Base-by-base conservation (phyloP, 1,140 invertebrate species). In the Drosophila gunungcola region DNA sequence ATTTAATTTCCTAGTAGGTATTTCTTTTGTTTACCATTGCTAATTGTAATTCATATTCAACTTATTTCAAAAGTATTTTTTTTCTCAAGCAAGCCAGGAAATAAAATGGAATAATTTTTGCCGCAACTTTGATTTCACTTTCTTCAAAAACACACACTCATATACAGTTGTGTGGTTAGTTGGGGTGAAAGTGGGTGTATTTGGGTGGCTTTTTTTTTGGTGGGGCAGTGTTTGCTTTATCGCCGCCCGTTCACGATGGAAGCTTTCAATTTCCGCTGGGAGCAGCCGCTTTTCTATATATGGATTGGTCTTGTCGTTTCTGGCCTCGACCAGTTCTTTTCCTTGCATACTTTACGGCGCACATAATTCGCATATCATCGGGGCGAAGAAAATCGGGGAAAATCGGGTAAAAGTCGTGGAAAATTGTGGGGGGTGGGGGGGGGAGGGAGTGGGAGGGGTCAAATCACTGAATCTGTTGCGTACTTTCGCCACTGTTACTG, bases 251-350 rank as follows among this genome's bases (percentile, higher is more conserved):
- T 51, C 48, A 29, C 48, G 61, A 77, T 73, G 82, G 73, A 81
- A 86, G 78, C 74, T 67, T 78, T 79, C 78, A 81, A 85, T 85
- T 85, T 85, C 78, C 82, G 80, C 56, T 64, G 77, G 63, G 60
- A 74, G 58, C 49, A 32, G 57, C 32, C 32, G 49, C 29, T 36
- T 52, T 57, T 49, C 64, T 48, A 41, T 49, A 41, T 49, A 43
- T 25, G 38, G 42, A 63, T 63, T 41, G 39, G n/a, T 43, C 29
- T 34, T 39, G 38, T 34, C 32, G 9, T 36, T 36, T 54, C 75
- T 58, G 62, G 64, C 48, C 48, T 53, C n/a, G 12, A 3, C 41
- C 55, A 46, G 27, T 48, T 67, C 38, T 6, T 27, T 25, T 13
- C 2, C 0, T 41, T 36, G 21, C 60, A 69, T 79, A 76, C 56